Conservation (phyloP, 2,797 vertebrate genomes). For the Podarcis siculus region DNA sequence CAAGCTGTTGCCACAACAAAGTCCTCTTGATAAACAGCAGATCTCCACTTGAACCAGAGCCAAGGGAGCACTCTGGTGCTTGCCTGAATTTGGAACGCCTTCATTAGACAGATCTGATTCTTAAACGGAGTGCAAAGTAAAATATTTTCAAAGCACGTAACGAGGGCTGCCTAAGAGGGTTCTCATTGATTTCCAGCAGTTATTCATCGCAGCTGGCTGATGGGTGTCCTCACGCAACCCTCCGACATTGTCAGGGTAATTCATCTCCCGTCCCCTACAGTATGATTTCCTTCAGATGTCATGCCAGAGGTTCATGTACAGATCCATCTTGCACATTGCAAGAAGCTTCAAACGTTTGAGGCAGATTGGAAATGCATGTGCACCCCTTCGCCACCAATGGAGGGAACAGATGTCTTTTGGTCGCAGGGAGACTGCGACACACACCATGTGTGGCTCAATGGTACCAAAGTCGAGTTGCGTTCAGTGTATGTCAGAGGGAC, state of each 20-base stretch:
- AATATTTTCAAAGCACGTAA: neutral
- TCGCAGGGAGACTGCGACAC: neutral
- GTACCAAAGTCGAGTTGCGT: neutral
- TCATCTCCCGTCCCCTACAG: neutral
- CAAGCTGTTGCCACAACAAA: conserved; percentile 9
- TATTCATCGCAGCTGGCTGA: conserved; percentile 4
- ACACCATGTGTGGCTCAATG: neutral
- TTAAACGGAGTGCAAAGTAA: conserved; percentile 7
- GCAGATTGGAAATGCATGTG: neutral
- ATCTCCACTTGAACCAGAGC: neutral
- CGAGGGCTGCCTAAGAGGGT: neutral
- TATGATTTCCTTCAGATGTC: neutral
- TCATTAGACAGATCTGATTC: neutral
- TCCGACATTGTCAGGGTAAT: neutral
- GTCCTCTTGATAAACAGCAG: conserved; percentile 27
- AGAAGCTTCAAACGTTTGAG: neutral
- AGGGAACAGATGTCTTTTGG: neutral
- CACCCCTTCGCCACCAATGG: neutral
- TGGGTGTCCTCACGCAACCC: conserved; percentile 22
- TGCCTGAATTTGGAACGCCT: conserved; percentile 30
- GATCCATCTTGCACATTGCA: rapidly evolving
- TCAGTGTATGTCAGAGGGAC: neutral
- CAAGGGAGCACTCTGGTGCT: neutral
- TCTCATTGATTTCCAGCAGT: neutral
- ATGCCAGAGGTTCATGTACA: neutral